Conservation (phyloP, 1,140 invertebrate species). For the Drosophila aff. region DNA sequence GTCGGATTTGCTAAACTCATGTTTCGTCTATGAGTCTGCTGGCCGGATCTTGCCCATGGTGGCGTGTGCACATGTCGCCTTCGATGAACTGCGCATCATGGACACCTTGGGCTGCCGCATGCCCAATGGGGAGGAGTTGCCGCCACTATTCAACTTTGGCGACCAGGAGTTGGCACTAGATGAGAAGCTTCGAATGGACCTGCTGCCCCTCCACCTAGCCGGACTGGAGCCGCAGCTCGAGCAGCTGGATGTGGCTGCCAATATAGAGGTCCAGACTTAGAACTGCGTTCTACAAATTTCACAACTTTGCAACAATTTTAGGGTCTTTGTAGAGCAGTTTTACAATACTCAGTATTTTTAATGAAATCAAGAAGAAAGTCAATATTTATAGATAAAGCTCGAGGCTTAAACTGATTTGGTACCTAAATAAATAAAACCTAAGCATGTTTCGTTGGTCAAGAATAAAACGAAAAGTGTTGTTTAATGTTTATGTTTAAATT, state of each 20-base stretch:
- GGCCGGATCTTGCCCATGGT: slow-evolving; percentile 38
- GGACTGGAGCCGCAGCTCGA: background rate
- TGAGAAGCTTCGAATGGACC: slow-evolving; percentile 15
- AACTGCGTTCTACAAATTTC: background rate
- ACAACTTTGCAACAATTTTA: background rate
- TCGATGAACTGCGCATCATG: slow-evolving; percentile 53
- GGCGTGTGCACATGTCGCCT: slow-evolving; percentile 44
- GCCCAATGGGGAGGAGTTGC: slow-evolving; percentile 51
- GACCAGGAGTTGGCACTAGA: slow-evolving; percentile 31
- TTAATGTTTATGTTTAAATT: background rate
- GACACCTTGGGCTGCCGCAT: slow-evolving; percentile 19
- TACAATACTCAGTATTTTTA: background rate
- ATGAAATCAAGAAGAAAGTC: background rate
- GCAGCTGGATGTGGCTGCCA: background rate
- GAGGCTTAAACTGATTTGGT: no score
- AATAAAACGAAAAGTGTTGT: background rate
- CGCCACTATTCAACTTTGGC: slow-evolving; percentile 57
- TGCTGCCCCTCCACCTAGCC: slow-evolving; percentile 39
- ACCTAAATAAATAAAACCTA: background rate
- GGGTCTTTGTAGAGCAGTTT: background rate
- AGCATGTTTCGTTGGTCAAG: background rate
- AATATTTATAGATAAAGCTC: no score
- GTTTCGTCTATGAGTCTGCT: slow-evolving; percentile 27
- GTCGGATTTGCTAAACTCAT: slow-evolving; percentile 27
- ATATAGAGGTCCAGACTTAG: background rate